Evolutionary conservation across 2,888 invertebrate genomes (phyloP), one percentile per base, ranked within the genome.

Genomic region (Athalia cordata): DNA sequence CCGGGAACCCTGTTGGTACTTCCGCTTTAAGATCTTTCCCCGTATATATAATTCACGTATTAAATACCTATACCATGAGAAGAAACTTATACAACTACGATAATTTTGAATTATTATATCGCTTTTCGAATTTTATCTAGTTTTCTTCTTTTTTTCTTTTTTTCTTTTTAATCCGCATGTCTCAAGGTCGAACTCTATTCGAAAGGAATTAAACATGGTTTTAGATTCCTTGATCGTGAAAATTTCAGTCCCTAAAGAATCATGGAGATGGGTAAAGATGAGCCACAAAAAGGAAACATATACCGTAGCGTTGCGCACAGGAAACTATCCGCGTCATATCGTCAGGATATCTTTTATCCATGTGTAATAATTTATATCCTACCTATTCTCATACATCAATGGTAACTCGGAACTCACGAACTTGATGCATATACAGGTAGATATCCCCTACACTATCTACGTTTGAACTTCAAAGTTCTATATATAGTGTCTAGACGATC

Each of bases 401-500:
- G 43, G n/a, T 55, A 68, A 55, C 50, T 29, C 43, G 4, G 55
- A 68, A 50, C 43, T 52, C 29, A 29, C 43, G 52, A 68, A 68
- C 52, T 55, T 50, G 55, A n/a, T 72, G 72, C 70, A 70, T 29
- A 29, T 29, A 29, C 29, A 29, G 29, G 29, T 29, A 29, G 29
- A 29, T 29, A 29, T 29, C 29, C 29, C 29, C 29, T 29, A 29
- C 29, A 2, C 29, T 29, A 29, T 29, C 29, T 29, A 45, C 47
- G 70, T 70, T 70, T 70, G 57, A 55, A 70, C 72, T 72, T 72
- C 72, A 59, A 59, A 13, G 59, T 43, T 72, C 72, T 72, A 72
- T 72, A 57, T 72, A 72, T 72, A 72, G 57, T 72, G 72, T 72
- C 72, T 72, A 59, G 72, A 68, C 68, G 68, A 72, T 72, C 72